phyloP scores from a whole-genome alignment of 1,140 invertebrate species.

The Eumeta japonica region DNA sequence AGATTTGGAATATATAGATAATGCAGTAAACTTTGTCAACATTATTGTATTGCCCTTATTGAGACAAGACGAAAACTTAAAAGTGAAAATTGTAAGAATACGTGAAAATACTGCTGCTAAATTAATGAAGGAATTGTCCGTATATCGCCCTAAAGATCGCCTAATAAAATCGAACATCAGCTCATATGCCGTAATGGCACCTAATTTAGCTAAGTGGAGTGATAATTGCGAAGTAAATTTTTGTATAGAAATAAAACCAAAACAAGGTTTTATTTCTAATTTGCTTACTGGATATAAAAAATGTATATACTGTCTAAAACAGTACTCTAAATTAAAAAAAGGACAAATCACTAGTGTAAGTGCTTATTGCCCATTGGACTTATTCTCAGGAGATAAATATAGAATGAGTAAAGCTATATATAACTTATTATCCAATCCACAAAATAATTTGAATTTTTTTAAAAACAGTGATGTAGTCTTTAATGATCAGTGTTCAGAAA shows the following conservation, averaged over 20 bases:
- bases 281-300: slow-evolving; percentile 52
- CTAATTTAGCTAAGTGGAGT: slow-evolving; percentile 38
- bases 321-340: slow-evolving; percentile 65
- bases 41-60: slow-evolving; percentile 37
- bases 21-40: slow-evolving; percentile 35
- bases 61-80: slow-evolving; percentile 13
- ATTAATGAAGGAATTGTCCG: slow-evolving; percentile 19
- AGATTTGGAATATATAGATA: slow-evolving; percentile 14
- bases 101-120: slow-evolving; percentile 20
- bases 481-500: slow-evolving; percentile 39
- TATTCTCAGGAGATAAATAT: slow-evolving; percentile 64
- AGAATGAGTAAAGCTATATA: slow-evolving; percentile 64
- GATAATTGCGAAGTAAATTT: slow-evolving; percentile 20
- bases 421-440: slow-evolving; percentile 63
- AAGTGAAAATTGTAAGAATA: slow-evolving; percentile 29
- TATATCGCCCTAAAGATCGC: slow-evolving; percentile 32
- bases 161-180: slow-evolving; percentile 29
- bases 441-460: slow-evolving; percentile 74
- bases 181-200: slow-evolving; percentile 35
- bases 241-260: slow-evolving; percentile 76
- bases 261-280: slow-evolving; percentile 66
- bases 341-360: slow-evolving; percentile 53
- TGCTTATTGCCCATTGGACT: slow-evolving; percentile 70
- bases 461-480: slow-evolving; percentile 62
- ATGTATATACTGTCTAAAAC: slow-evolving; percentile 72